Conservation (phyloP, 2,113 vertebrate species). For the Takifugu flavidus region DNA sequence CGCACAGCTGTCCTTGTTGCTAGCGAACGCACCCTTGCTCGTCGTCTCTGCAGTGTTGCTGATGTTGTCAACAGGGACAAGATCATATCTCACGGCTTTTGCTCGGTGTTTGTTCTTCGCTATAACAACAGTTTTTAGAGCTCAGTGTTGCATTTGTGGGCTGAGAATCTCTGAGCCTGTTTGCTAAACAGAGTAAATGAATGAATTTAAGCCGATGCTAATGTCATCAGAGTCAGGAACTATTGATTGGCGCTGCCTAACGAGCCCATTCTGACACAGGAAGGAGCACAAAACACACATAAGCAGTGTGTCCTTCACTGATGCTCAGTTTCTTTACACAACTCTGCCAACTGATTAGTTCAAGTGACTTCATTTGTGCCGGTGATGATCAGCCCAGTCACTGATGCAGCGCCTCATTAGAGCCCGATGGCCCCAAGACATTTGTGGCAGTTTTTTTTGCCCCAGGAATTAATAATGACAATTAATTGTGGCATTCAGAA, state of each 20-base stretch:
- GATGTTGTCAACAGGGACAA: slow-evolving; percentile 1
- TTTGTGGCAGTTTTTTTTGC: slow-evolving; percentile 39
- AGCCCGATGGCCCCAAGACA: slow-evolving; percentile 52
- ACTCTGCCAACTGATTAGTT: slow-evolving; percentile 65
- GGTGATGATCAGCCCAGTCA: slow-evolving; percentile 55
- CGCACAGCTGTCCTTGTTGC: slow-evolving; percentile 25
- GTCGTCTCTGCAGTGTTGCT: slow-evolving; percentile 8
- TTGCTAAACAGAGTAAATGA: slow-evolving; percentile 11
- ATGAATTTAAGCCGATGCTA: too few relatives aligned
- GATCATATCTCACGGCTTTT: background rate
- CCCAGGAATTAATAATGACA: slow-evolving; percentile 35
- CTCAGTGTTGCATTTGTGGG: slow-evolving; percentile 34
- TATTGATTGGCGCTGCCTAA: too few relatives aligned
- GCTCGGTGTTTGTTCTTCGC: too few relatives aligned
- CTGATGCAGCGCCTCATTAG: slow-evolving; percentile 71
- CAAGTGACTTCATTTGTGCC: slow-evolving; percentile 64
- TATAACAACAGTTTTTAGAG: too few relatives aligned
- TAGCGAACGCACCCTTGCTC: slow-evolving; percentile 15
- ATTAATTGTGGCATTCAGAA: slow-evolving; percentile 56
- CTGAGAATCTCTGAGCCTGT: slow-evolving; percentile 47
- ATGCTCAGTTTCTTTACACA: slow-evolving; percentile 38
- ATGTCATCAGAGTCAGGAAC: too few relatives aligned
- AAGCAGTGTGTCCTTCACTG: slow-evolving; percentile 49
- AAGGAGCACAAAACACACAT: slow-evolving; percentile 46
- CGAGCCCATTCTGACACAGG: background rate